phyloP scores from a whole-genome alignment of 92 coral and sea anemone genomes.

The Porites cylindrica region DNA sequence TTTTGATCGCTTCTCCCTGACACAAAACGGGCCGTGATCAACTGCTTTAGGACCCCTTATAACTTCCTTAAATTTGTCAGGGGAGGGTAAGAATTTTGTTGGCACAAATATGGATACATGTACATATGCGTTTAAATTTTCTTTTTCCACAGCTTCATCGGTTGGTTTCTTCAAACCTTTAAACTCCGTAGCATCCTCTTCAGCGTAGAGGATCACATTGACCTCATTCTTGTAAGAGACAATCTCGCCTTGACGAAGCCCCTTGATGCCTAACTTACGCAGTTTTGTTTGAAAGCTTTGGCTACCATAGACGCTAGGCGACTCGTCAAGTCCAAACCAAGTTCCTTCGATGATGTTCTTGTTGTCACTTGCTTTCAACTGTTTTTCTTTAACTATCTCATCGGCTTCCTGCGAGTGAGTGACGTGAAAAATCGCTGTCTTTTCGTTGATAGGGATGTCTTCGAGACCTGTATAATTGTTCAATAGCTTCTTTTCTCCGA shows the following conservation, averaged over 20 bases:
- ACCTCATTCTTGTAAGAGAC: constrained; percentile 69
- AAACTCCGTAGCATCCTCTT: constrained; percentile 14
- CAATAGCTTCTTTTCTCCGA: constrained; percentile 45
- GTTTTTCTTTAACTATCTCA: constrained; percentile 8
- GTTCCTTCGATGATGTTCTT: constrained; percentile 64
- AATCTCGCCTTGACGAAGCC: constrained; percentile 70
- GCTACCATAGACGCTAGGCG: constrained; percentile 56
- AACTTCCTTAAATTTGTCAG: background rate
- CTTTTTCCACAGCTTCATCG: constrained; percentile 3
- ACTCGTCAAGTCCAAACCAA: constrained; percentile 61
- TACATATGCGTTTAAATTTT: constrained; percentile 13
- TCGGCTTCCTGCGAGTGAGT: constrained; percentile 58
- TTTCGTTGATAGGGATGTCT: constrained; percentile 22
- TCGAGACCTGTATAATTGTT: constrained; percentile 1
- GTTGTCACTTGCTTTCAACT: constrained; percentile 57
- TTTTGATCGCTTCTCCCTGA: background rate
- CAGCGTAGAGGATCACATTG: constrained; percentile 68
- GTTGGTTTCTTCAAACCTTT: constrained; percentile 52
- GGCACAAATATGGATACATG: constrained; percentile 69
- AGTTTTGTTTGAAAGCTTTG: constrained; percentile 61
- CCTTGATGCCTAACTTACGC: constrained; percentile 32
- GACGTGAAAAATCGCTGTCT: constrained; percentile 62
- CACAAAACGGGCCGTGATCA: constrained; percentile 2
- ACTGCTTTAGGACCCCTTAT: background rate
- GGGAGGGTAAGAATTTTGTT: constrained; percentile 31